phyloP scores from a whole-genome alignment of 64 coral and sea anemone genomes.

The Orbicella faveolata region DNA sequence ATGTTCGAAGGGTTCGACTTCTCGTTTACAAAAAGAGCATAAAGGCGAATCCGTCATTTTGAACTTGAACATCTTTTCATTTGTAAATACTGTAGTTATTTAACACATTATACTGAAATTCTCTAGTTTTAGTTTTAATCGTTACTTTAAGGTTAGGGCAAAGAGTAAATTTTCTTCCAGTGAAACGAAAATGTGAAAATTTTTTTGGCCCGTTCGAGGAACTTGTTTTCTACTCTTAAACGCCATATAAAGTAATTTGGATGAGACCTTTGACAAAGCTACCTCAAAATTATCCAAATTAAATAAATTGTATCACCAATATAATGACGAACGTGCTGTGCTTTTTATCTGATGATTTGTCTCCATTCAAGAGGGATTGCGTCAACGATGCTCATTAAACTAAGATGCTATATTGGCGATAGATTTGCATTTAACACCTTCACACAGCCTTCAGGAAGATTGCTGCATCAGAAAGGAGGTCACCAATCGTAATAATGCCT shows the following conservation, averaged over 20 bases:
- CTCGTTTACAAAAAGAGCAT: too few species aligned
- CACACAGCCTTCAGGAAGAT: background rate
- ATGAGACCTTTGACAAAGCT: background rate
- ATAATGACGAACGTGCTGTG: background rate
- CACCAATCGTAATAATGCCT: slow-evolving; percentile 10
- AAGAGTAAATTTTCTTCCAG: slow-evolving; percentile 12
- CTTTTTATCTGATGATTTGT: background rate
- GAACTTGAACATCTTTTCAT: too few species aligned
- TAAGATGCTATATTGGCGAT: background rate
- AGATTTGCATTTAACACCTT: slow-evolving; percentile 10
- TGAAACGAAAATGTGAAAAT: background rate
- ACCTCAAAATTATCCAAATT: background rate
- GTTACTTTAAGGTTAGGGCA: background rate
- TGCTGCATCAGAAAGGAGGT: background rate
- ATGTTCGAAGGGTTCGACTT: too few species aligned
- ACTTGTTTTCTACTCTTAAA: background rate
- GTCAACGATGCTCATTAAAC: background rate
- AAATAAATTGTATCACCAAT: background rate
- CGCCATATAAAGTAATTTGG: background rate
- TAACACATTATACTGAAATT: slow-evolving; percentile 28
- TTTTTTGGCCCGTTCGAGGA: slow-evolving; percentile 10
- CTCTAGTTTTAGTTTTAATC: slow-evolving; percentile 14
- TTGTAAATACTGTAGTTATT: background rate
- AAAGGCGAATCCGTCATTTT: too few species aligned
- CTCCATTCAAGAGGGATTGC: slow-evolving; percentile 8